phyloP scores from a whole-genome alignment of 2,113 vertebrate genomes.

The Numida meleagris region DNA sequence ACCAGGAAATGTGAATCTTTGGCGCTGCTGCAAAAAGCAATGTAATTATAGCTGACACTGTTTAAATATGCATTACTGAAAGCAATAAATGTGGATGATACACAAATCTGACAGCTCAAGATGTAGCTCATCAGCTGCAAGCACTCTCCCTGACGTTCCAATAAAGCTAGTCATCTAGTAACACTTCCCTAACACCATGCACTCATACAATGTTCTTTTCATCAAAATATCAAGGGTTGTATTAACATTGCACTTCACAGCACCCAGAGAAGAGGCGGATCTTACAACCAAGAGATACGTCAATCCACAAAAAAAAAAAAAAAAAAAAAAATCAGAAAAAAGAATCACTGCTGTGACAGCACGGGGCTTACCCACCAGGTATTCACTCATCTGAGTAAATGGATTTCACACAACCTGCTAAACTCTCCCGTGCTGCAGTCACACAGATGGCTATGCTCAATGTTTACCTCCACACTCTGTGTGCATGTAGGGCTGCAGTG shows the following conservation, averaged over 20 bases:
- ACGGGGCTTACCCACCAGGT: background rate
- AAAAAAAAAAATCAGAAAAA: no score
- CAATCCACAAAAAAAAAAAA: background rate
- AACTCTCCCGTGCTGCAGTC: background rate
- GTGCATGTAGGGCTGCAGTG: background rate
- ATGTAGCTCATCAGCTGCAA: background rate
- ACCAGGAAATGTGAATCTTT: conserved; percentile 14
- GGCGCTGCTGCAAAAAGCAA: background rate
- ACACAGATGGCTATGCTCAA: background rate
- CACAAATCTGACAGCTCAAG: background rate
- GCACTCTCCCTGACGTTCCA: background rate
- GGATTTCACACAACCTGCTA: background rate
- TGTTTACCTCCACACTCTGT: background rate
- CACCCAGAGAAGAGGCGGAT: background rate
- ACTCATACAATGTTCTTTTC: background rate
- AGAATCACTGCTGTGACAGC: background rate
- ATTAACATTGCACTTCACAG: background rate
- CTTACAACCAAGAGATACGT: background rate
- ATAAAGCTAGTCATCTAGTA: background rate
- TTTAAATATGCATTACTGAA: background rate
- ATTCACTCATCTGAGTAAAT: background rate
- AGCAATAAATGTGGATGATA: background rate
- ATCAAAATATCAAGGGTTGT: background rate
- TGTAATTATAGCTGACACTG: background rate
- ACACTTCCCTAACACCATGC: background rate